Percentiles rank a stretch among this genome's conserved stretches.
These are phyloP conservation scores for Melanophora roralis DNA, from an alignment of 2,888 invertebrate species.

Conservation along the genomic window DNA sequence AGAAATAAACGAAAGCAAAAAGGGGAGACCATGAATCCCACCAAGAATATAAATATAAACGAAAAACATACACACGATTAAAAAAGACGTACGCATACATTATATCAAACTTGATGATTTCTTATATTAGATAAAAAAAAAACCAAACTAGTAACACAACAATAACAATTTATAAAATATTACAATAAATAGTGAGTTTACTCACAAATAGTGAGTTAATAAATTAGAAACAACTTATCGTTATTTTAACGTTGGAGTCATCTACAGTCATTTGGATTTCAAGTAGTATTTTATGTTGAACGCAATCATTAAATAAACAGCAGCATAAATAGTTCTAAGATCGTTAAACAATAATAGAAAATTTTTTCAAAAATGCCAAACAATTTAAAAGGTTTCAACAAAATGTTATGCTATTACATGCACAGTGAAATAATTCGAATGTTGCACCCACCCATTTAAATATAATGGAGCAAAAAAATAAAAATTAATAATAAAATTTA, in stretches of 20 bases:
- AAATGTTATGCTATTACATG: background rate
- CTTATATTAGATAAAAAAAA: slow-evolving; percentile 20
- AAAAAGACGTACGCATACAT: background rate
- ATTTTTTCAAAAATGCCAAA: background rate
- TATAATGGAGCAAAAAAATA: too few relatives aligned
- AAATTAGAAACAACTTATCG: slow-evolving; percentile 7
- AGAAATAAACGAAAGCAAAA: background rate
- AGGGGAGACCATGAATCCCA: slow-evolving; percentile 33
- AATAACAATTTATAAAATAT: too few relatives aligned
- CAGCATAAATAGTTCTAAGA: background rate
- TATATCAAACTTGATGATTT: slow-evolving; percentile 14
- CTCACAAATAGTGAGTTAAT: slow-evolving; percentile 27
- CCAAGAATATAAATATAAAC: slow-evolving; percentile 16
- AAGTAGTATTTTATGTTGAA: background rate
- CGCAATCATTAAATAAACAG: background rate
- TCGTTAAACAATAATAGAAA: background rate
- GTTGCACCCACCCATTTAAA: too few relatives aligned
- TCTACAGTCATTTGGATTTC: slow-evolving; percentile 3
- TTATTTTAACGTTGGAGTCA: background rate
- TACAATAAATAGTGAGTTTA: background rate
- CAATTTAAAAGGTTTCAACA: slow-evolving; percentile 18
- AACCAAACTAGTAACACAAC: background rate
- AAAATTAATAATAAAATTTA: too few relatives aligned
- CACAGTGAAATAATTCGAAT: too few relatives aligned
- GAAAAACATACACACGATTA: background rate